Evolutionary conservation across 2,113 vertebrate species (phyloP).

Genomic region (Atlantisia rogersi): DNA sequence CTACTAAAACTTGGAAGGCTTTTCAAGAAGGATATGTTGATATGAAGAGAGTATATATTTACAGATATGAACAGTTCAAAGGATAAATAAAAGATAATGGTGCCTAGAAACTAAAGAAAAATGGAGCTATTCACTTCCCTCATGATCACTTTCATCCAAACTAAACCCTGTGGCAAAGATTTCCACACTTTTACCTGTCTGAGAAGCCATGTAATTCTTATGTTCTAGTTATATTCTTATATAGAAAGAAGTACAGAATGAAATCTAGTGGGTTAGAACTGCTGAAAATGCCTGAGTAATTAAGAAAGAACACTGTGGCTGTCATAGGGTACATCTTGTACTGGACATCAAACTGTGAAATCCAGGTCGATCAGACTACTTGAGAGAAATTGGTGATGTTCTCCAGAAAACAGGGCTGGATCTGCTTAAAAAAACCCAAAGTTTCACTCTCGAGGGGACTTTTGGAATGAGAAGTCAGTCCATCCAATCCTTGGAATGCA

Average conservation of each 20-base stretch:
- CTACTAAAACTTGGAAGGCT: not conserved
- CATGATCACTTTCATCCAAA: not conserved
- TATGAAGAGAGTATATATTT: not conserved
- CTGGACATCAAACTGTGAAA: not conserved
- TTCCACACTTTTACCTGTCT: not conserved
- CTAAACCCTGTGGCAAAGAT: not conserved
- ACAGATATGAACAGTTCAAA: not conserved
- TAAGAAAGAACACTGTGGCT: not conserved
- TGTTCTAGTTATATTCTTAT: not conserved
- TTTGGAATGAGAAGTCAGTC: not conserved
- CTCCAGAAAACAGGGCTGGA: not conserved
- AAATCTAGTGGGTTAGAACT: not conserved
- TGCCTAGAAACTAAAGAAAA: not conserved
- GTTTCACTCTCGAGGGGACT: not conserved
- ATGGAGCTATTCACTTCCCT: not conserved
- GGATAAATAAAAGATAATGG: not conserved
- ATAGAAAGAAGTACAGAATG: not conserved
- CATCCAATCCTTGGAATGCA: not conserved
- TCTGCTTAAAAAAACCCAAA: not conserved
- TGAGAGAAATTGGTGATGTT: not conserved
- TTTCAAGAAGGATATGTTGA: not conserved
- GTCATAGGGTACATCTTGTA: not conserved
- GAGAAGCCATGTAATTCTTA: not conserved
- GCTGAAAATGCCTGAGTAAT: not conserved
- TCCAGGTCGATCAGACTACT: not conserved